These are phyloP conservation scores for Geotrupes spiniger DNA, from an alignment of 2,888 invertebrate species.

Conservation along the genomic window DNA sequence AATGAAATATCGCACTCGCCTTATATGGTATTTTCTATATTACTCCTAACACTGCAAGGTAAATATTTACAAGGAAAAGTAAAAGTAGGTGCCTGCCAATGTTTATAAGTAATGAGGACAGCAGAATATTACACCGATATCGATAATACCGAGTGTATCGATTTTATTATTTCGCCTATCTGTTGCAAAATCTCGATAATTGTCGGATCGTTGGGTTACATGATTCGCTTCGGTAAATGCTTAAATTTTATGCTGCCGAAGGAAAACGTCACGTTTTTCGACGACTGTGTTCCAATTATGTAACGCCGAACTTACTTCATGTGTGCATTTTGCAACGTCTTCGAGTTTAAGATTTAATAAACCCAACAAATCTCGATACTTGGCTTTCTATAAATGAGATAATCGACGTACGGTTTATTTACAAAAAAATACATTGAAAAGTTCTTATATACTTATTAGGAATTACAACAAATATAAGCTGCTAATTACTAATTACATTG, in stretches of 20 bases:
- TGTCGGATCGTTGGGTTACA: constrained; percentile 11
- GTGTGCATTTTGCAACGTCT: no score
- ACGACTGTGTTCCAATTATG: no score
- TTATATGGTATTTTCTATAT: constrained; percentile 40
- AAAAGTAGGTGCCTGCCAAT: constrained; percentile 42
- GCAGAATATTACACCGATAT: constrained; percentile 4
- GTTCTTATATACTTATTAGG: no score
- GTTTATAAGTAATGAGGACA: constrained; percentile 20
- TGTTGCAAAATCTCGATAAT: constrained; percentile 15
- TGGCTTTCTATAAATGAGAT: no score
- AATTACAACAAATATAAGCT: no score
- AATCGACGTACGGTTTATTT: no score
- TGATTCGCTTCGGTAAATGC: constrained; percentile 13
- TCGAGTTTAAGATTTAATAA: no score
- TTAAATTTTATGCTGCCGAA: background rate
- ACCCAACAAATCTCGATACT: no score
- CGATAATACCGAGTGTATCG: constrained; percentile 9
- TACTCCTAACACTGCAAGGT: constrained; percentile 36
- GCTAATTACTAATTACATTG: no score
- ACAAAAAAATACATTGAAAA: no score
- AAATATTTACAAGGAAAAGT: constrained; percentile 49
- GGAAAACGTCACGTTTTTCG: no score
- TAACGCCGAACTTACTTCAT: no score
- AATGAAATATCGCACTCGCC: constrained; percentile 41
- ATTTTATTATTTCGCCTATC: constrained; percentile 8